phyloP scores from a whole-genome alignment of 1,140 invertebrate species.

The Gerris buenoi region DNA sequence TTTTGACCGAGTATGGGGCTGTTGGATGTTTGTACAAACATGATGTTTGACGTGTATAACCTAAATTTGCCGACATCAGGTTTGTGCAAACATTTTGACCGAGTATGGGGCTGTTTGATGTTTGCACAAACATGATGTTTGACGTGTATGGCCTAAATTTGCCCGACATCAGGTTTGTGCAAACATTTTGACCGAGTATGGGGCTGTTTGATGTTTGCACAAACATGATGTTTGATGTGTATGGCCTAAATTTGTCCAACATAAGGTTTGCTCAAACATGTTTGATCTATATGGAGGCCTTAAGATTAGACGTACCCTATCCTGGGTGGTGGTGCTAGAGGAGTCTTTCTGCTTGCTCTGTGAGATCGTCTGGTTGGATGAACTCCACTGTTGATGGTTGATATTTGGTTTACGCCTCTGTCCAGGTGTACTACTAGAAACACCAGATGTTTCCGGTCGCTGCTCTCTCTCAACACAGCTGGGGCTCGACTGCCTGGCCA shows the following conservation, averaged over 20 bases:
- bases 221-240: neutral
- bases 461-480: constrained; percentile 8
- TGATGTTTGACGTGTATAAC: no score
- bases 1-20: no score
- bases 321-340: neutral
- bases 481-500: constrained; percentile 12
- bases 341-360: neutral
- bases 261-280: neutral
- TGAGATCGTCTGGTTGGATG: no score
- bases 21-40: no score
- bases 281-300: neutral
- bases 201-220: neutral
- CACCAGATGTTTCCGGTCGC: constrained; percentile 2
- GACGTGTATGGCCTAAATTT: neutral
- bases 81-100: no score
- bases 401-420: constrained; percentile 15
- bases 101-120: no score
- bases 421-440: constrained; percentile 6
- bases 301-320: neutral
- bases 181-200: neutral
- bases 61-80: no score
- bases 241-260: neutral
- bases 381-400: neutral
- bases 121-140: no score
- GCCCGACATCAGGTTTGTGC: neutral